Conservation (phyloP, 2,888 invertebrate genomes). For the Drosophila quinaria region DNA sequence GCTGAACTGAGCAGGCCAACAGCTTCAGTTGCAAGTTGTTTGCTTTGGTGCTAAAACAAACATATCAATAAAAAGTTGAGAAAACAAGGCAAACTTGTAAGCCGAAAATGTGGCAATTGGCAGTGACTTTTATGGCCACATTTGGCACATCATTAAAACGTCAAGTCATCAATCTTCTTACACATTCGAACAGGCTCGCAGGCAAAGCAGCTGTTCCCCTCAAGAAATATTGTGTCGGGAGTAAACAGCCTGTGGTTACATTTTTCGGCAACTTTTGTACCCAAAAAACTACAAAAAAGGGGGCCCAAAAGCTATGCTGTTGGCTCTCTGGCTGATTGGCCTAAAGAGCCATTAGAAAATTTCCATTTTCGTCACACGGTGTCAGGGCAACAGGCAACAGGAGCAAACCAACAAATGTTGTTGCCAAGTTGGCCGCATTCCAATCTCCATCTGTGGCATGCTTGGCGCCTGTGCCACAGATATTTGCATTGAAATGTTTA, state of each 20-base stretch:
- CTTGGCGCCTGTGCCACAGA: conserved; percentile 83
- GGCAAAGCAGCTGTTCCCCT: conserved; percentile 39
- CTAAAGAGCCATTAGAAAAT: conserved; percentile 78
- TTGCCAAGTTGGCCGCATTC: conserved; percentile 54
- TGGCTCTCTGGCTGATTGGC: conserved; percentile 20
- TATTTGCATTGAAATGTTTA: conserved; percentile 85
- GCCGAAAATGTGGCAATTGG: conserved; percentile 36
- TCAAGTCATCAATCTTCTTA: conserved; percentile 86
- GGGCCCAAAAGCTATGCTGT: conserved; percentile 19
- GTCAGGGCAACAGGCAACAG: conserved; percentile 75
- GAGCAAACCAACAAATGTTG: not conserved
- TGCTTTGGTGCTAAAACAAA: conserved; percentile 7
- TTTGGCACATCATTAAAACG: conserved; percentile 85
- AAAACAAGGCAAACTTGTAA: not conserved
- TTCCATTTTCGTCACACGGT: conserved; percentile 85
- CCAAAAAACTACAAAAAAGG: conserved; percentile 3
- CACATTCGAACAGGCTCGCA: conserved; percentile 84
- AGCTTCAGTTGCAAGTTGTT: conserved; percentile 43
- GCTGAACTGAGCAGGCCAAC: conserved; percentile 69
- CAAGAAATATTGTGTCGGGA: not conserved
- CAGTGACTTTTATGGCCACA: conserved; percentile 73
- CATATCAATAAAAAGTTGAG: not conserved
- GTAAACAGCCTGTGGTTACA: conserved; percentile 17
- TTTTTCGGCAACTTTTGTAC: conserved; percentile 34
- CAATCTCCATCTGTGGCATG: conserved; percentile 61